Evolutionary conservation across 1,140 invertebrate genomes (phyloP).

Genomic region (Pentalonia nigronervosa): DNA sequence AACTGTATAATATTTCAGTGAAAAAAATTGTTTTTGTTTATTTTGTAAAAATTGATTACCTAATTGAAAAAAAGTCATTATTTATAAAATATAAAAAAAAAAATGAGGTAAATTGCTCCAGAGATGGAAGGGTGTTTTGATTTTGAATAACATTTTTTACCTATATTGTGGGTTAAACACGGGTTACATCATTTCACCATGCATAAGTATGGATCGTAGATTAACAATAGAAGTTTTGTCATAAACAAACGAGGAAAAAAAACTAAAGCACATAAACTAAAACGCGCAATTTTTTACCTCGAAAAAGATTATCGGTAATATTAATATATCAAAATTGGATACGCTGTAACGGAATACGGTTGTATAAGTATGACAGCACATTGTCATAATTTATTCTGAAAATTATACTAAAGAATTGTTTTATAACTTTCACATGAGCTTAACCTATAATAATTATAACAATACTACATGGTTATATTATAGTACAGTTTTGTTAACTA

Average conservation of each 20-base stretch:
- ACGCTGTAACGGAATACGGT: not conserved
- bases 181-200: not conserved
- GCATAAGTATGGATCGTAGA: not conserved
- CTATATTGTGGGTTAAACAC: not conserved
- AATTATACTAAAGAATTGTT: conserved; percentile 1
- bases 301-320: not conserved
- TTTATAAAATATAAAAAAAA: not conserved
- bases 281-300: not conserved
- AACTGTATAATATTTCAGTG: not conserved
- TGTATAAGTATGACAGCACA: not conserved
- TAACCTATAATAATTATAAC: not conserved
- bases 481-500: not conserved
- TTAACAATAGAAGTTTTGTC: conserved; percentile 17
- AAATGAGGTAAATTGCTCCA: not conserved
- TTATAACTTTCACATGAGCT: not conserved
- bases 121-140: not conserved
- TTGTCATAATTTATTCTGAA: not conserved
- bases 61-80: conserved; percentile 4
- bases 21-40: not conserved
- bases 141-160: conserved; percentile 14
- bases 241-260: conserved; percentile 1
- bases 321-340: conserved; percentile 1
- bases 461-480: not conserved
- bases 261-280: conserved; percentile 7
- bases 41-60: not conserved